A percentile compares a stretch with the other conserved stretches of the same genome.
These are phyloP conservation scores for Meles meles DNA, from an alignment of 2,113 vertebrate genomes.

Conservation along the genomic window DNA sequence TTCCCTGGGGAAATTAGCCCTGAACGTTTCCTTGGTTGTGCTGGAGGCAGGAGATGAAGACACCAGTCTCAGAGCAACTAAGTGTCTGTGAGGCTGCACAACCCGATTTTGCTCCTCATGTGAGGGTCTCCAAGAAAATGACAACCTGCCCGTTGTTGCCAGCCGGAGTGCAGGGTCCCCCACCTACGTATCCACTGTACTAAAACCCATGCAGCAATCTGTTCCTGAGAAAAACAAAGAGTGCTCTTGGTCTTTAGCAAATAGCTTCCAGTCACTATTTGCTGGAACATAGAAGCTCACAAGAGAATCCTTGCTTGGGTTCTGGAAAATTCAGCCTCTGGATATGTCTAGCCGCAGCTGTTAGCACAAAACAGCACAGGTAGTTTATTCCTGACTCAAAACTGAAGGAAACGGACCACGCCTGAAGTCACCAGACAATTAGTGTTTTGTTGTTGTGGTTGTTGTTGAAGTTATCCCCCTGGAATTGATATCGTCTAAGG, in stretches of 20 bases:
- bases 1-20: not conserved
- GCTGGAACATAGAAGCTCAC: conserved; percentile 58
- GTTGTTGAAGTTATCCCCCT: not conserved
- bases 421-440: not conserved
- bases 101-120: not conserved
- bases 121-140: not conserved
- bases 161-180: not conserved
- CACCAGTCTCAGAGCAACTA: not conserved
- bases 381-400: not conserved
- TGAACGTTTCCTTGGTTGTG: conserved; percentile 55
- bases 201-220: not conserved
- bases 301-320: conserved; percentile 47
- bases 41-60: not conserved
- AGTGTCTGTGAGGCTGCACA: not conserved
- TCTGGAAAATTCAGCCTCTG: conserved; percentile 48
- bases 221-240: conserved; percentile 35
- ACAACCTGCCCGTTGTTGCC: not conserved
- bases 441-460: not conserved
- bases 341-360: conserved; percentile 22
- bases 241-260: not conserved
- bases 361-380: not conserved
- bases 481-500: conserved; percentile 41
- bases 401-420: not conserved
- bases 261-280: conserved; percentile 62
- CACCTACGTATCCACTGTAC: not conserved